phyloP scores from a whole-genome alignment of 2,888 invertebrate species.

The Scrobipalpa costella region DNA sequence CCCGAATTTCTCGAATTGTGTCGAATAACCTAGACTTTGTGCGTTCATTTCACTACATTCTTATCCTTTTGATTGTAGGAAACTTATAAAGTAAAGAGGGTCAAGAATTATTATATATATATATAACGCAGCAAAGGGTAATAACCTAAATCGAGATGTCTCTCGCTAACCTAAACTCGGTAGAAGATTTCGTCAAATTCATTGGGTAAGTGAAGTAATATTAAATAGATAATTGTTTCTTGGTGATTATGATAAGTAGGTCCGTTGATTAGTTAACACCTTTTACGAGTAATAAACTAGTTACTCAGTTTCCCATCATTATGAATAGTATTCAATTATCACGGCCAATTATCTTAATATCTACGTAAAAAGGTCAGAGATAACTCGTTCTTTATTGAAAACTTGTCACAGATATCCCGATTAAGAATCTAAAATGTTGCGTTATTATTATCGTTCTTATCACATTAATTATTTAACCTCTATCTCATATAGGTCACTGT shows the following conservation, averaged over 20 bases:
- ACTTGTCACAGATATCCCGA: background rate
- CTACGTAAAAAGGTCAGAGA: slow-evolving; percentile 7
- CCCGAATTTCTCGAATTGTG: background rate
- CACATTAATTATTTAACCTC: slow-evolving; percentile 5
- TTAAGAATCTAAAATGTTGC: background rate
- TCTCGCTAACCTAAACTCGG: slow-evolving; percentile 70
- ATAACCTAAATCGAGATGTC: slow-evolving; percentile 72
- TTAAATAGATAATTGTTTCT: background rate
- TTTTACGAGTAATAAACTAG: no score
- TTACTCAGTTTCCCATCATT: background rate
- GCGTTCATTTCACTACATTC: background rate
- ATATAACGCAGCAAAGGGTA: background rate
- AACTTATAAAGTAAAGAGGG: no score
- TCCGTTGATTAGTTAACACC: no score
- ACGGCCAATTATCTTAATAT: background rate
- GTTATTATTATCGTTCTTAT: background rate
- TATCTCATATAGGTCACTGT: background rate
- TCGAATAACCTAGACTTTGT: background rate
- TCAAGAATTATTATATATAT: background rate
- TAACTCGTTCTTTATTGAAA: background rate
- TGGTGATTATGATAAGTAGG: background rate
- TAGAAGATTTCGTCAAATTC: slow-evolving; percentile 75
- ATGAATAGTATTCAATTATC: background rate
- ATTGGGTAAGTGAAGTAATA: slow-evolving; percentile 52
- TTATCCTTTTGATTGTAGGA: background rate